Evolutionary conservation across 2,888 invertebrate species (phyloP).

Genomic region (Netelia melanura): DNA sequence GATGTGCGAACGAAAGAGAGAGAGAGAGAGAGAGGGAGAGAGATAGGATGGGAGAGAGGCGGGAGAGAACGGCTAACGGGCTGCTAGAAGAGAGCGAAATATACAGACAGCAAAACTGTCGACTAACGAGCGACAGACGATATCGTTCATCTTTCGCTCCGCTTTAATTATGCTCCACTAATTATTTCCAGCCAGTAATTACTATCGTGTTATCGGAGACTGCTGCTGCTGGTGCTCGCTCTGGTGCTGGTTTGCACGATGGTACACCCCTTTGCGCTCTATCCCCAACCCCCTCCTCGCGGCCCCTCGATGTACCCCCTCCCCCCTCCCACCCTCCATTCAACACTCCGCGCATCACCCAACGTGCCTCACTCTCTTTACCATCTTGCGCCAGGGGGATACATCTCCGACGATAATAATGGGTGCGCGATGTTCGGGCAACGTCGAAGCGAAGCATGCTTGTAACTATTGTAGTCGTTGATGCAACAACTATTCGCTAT

Average conservation of each 20-base stretch:
- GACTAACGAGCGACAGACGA: constrained; percentile 82
- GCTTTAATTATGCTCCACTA: constrained; percentile 82
- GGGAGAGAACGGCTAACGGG: constrained; percentile 31
- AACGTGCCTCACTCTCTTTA: constrained; percentile 6
- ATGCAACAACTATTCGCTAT: constrained; percentile 14
- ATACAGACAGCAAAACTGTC: constrained; percentile 79
- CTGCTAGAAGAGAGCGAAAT: constrained; percentile 55
- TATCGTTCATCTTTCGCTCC: constrained; percentile 82
- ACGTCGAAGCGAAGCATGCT: constrained; percentile 49
- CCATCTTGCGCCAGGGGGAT: constrained; percentile 75
- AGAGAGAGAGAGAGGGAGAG: not conserved
- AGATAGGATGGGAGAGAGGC: constrained; percentile 27
- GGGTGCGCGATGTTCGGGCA: constrained; percentile 66
- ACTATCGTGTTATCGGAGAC: constrained; percentile 81
- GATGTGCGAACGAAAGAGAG: not conserved
- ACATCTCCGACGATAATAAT: constrained; percentile 78
- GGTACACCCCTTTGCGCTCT: constrained; percentile 21
- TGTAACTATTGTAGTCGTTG: constrained; percentile 36
- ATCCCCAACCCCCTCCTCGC: not conserved
- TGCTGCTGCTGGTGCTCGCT: constrained; percentile 65
- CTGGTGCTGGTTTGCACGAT: constrained; percentile 26
- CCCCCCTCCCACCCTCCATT: constrained; percentile 6
- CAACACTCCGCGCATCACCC: constrained; percentile 3
- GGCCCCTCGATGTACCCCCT: not conserved
- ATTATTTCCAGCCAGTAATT: constrained; percentile 82